Percentiles rank a stretch among this genome's conserved stretches.
Evolutionary conservation across 2,888 invertebrate species (phyloP).

Genomic region (Onchidella celtica): DNA sequence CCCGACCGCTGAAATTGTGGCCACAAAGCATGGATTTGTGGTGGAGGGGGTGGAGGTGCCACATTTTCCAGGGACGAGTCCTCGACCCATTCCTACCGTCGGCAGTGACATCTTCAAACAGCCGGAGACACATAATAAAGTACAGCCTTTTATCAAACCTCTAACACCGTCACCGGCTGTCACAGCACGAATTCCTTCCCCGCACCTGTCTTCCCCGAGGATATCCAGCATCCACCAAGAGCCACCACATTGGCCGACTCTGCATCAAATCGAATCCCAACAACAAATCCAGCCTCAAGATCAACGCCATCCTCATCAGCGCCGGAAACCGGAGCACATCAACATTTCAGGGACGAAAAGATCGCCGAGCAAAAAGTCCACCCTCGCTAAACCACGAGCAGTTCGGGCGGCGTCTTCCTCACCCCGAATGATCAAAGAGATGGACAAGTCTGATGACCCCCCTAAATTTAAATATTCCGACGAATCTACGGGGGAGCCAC

Average conservation of each 20-base stretch:
- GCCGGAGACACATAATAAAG: background rate
- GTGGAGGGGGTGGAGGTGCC: slow-evolving; percentile 41
- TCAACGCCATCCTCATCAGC: background rate
- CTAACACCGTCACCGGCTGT: slow-evolving; percentile 31
- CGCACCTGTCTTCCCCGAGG: background rate
- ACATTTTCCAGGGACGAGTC: background rate
- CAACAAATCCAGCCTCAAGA: background rate
- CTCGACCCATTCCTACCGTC: slow-evolving; percentile 3
- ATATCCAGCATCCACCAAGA: background rate
- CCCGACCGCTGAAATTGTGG: slow-evolving; percentile 39
- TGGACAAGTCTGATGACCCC: background rate
- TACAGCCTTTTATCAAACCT: slow-evolving; percentile 4
- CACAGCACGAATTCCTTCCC: background rate
- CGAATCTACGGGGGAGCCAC: background rate
- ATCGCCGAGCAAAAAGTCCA: background rate
- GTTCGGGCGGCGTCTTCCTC: background rate
- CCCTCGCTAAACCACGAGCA: background rate
- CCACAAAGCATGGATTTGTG: slow-evolving; percentile 37
- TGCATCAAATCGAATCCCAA: no score
- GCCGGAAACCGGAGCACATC: background rate
- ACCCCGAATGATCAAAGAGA: background rate
- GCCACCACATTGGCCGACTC: background rate
- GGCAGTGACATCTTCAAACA: slow-evolving; percentile 35
- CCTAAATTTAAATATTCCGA: background rate
- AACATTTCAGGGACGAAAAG: background rate